Base-by-base conservation (phyloP, 2,888 invertebrate genomes). In the Chymomyza fuscimana region DNA sequence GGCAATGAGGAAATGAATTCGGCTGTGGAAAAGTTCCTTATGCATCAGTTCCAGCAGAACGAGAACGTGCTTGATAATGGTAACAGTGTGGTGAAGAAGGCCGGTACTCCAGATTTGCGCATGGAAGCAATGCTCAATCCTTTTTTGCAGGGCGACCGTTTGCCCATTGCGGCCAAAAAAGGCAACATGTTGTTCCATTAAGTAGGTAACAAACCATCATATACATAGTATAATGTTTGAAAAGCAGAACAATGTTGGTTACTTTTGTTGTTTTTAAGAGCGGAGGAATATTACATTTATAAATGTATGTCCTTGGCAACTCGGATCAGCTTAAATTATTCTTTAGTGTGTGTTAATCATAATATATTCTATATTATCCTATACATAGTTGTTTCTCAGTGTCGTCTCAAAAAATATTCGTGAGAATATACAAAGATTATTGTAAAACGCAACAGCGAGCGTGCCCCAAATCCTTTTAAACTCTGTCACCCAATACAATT, bases 141-240 rank as follows among this genome's bases (percentile, higher is more conserved):
- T 10, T 98, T 94, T 89, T 93, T 98, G 85, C 93, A 93, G 83
- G 98, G 97, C 52, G 96, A 97, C 88, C 96, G 96, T 85, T 93
- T 98, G 75, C 97, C 97, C 10, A 96, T 97, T 76, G 97, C 97
- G 52, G 98, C 98, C 68, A 98, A 98, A 92, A 98, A 98, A 92
- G 97, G 97, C 84, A 95, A 95, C 90, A 72, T 84, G 79, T 63
- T 84, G 29, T 94, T 96, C 71, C 87, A 88, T 65, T 88, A 86
- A 75, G 16, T 64, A 25, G 46, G 10, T 51, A 63, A 54, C 9
- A 25, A 59, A 52, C 10, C 5, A 64, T 54, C 22, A 58, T 51
- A 10, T 25, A 19, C 9, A 16, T 19, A 61, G 52, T 63, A 46
- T 12, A 46, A 12, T 15, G 40, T 46, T 46, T 46, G 40, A 12